Evolutionary conservation across 2,797 vertebrate genomes (phyloP), one percentile per base, ranked within the genome.

Genomic region (Bufotes viridis): DNA sequence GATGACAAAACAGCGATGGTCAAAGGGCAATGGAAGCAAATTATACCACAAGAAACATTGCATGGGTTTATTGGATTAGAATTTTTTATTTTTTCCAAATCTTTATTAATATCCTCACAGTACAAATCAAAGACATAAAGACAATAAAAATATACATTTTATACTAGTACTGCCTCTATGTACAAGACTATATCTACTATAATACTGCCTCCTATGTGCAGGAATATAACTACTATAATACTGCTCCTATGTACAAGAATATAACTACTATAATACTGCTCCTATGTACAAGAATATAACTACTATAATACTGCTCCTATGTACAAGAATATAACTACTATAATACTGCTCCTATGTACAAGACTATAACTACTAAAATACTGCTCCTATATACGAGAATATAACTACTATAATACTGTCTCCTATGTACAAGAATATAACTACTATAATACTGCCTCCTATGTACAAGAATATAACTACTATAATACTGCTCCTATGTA

Each of bases 11-110:
- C 82, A 84, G 51, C 4, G n/a, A 20, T n/a, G 82, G 49, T 20
- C 82, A 75, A 84, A 84, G 82, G 69, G 55, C 82, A 75, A 74
- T 84, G 29, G 7, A 49, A 49, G 82, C 82, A 84, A 84, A 74
- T 24, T 26, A 84, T 84, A 29, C 20, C 3, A 8, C 69, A 75
- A n/a, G n/a, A 20, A 24, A 75, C 17, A 69, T 57, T 57, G 18
- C 26, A 53, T 70, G 17, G 8, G 26, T 53, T 26, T 20, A 18
- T 26, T 53, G 34, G 12, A 13, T 34, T 26, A 82, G 42, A 24
- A 14, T 15, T 69, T 22, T 69, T 70, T 29, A 69, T 10, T 18
- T 29, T 7, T 8, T 42, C 10, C 2, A 42, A 34, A 72, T 18
- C 69, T 34, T 17, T 42, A 42, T 3, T 42, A 42, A 12, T 24